Conservation (phyloP, 2,113 vertebrate species). For the Clarias macrocephalus region DNA sequence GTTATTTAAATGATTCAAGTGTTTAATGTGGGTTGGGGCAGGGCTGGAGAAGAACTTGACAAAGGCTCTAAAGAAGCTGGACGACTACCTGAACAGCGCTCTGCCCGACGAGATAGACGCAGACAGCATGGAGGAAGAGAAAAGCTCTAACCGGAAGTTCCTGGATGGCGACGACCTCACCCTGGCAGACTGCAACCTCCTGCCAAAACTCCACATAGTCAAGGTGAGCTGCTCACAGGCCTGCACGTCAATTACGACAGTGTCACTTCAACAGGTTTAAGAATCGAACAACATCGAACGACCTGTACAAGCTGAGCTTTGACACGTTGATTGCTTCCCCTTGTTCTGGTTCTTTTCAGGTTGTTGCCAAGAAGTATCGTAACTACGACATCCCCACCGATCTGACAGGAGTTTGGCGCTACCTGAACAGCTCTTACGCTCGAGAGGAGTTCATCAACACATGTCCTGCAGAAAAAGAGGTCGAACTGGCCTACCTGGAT, state of each 20-base stretch:
- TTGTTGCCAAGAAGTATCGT: constrained; percentile 93
- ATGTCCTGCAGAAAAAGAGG: constrained; percentile 87
- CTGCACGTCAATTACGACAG: not conserved
- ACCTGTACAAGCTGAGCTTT: not conserved
- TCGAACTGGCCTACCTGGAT: constrained; percentile 89
- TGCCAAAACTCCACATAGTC: constrained; percentile 97
- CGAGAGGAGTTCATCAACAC: constrained; percentile 96
- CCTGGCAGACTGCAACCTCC: constrained; percentile 95
- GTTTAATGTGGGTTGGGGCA: constrained; percentile 57
- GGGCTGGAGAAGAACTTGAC: constrained; percentile 85
- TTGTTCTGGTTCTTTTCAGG: constrained; percentile 67
- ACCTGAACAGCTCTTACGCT: constrained; percentile 85
- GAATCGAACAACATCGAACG: not conserved
- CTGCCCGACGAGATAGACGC: constrained; percentile 90
- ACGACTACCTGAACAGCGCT: constrained; percentile 85
- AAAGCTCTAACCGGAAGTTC: constrained; percentile 83
- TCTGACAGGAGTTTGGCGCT: constrained; percentile 88
- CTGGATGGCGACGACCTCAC: constrained; percentile 92
- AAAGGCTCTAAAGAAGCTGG: constrained; percentile 87
- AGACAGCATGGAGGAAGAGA: constrained; percentile 81
- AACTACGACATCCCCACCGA: constrained; percentile 88
- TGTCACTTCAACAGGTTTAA: not conserved
- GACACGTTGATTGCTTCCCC: not conserved
- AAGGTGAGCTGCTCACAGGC: constrained; percentile 75
- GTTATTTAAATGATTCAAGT: not conserved